phyloP scores from a whole-genome alignment of 1,140 invertebrate genomes.

The Pachypeltis micranthus region DNA sequence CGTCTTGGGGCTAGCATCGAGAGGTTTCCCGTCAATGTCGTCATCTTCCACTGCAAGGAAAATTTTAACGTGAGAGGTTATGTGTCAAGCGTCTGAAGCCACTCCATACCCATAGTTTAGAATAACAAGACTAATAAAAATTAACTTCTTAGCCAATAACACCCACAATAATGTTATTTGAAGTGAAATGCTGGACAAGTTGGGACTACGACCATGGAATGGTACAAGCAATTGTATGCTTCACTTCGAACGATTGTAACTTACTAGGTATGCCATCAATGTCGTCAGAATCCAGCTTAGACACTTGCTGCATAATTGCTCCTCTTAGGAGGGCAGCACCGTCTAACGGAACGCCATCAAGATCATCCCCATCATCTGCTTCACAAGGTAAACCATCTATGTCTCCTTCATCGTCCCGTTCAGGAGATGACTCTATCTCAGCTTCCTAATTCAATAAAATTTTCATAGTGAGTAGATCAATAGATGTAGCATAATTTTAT shows the following conservation, averaged over 20 bases:
- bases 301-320: constrained; percentile 39
- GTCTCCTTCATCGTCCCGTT: constrained; percentile 13
- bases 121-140: too few relatives aligned
- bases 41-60: constrained; percentile 50
- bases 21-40: constrained; percentile 71
- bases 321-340: constrained; percentile 64
- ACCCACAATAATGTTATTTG: too few relatives aligned
- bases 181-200: too few relatives aligned
- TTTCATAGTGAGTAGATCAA: not conserved
- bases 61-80: not conserved
- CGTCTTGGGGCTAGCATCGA: constrained; percentile 39
- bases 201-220: not conserved
- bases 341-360: constrained; percentile 71
- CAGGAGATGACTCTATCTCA: constrained; percentile 4
- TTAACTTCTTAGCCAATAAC: too few relatives aligned
- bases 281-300: constrained; percentile 42
- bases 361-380: constrained; percentile 46
- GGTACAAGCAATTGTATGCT: too few relatives aligned
- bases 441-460: not conserved
- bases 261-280: constrained; percentile 64
- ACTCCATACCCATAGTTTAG: too few relatives aligned
- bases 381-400: constrained; percentile 12
- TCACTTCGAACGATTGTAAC: constrained; percentile 23
- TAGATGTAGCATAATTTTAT: too few relatives aligned
- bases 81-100: too few relatives aligned